A percentile compares a stretch with the other conserved stretches of the same genome.
Conservation (phyloP, 2,113 vertebrate genomes). For the Bos javanicus region DNA sequence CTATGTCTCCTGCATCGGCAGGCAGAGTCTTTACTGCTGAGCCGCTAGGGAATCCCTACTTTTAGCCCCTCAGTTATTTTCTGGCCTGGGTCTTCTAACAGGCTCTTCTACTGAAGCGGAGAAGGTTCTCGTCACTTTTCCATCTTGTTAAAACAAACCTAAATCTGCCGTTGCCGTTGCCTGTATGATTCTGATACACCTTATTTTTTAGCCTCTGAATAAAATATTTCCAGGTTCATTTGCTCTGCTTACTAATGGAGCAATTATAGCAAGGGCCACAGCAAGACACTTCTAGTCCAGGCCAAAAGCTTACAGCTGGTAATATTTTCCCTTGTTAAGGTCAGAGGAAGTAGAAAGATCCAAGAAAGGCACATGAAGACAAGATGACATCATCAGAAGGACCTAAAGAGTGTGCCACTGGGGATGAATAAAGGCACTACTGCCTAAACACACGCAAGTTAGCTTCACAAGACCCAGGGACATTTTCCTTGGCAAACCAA, state of each 20-base stretch:
- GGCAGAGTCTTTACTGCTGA: neutral
- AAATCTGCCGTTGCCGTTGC: neutral
- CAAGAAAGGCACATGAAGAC: neutral
- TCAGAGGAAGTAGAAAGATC: conserved; percentile 26
- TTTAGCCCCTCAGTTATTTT: neutral
- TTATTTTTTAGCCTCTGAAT: conserved; percentile 1
- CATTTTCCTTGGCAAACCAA: neutral
- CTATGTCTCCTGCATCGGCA: neutral
- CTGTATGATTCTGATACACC: neutral
- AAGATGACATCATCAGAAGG: neutral
- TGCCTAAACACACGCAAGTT: neutral
- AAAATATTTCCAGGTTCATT: neutral
- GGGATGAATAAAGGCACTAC: neutral
- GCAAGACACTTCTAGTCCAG: neutral
- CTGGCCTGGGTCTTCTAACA: neutral
- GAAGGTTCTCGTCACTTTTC: neutral
- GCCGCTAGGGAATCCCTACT: neutral
- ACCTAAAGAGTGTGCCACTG: neutral
- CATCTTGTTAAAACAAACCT: neutral
- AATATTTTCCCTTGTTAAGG: conserved; percentile 20
- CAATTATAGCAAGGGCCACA: neutral
- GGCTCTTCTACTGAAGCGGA: neutral
- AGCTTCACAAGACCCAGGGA: neutral
- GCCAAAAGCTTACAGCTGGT: neutral
- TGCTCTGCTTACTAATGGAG: neutral